phyloP scores from a whole-genome alignment of 2,113 vertebrate genomes.

The Cervus canadensis region DNA sequence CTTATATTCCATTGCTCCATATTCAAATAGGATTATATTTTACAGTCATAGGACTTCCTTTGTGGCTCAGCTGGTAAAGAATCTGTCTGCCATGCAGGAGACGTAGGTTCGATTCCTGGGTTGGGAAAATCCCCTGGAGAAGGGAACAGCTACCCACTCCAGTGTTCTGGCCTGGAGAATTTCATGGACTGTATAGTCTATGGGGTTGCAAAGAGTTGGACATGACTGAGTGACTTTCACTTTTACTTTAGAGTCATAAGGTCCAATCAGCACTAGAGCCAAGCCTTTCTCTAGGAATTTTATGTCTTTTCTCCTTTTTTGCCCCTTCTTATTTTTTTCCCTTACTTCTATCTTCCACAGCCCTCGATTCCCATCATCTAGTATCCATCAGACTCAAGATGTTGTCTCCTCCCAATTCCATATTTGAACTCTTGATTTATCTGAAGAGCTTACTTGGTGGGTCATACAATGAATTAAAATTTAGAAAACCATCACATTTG shows the following conservation, averaged over 20 bases:
- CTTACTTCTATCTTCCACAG: neutral
- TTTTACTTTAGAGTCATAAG: neutral
- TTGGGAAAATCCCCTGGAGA: neutral
- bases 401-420: neutral
- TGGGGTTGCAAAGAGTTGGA: neutral
- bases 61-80: neutral
- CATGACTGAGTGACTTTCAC: neutral
- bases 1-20: neutral
- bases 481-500: neutral
- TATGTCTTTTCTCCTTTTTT: neutral
- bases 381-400: neutral
- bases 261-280: neutral
- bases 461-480: neutral
- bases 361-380: neutral
- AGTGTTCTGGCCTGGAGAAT: neutral
- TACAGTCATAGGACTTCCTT: neutral
- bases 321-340: neutral
- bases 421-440: neutral
- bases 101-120: neutral
- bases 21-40: neutral
- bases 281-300: neutral
- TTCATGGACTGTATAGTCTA: neutral
- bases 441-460: neutral
- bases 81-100: neutral
- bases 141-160: neutral